phyloP scores from a whole-genome alignment of 2,888 invertebrate species.

The Melanostoma scalare region DNA sequence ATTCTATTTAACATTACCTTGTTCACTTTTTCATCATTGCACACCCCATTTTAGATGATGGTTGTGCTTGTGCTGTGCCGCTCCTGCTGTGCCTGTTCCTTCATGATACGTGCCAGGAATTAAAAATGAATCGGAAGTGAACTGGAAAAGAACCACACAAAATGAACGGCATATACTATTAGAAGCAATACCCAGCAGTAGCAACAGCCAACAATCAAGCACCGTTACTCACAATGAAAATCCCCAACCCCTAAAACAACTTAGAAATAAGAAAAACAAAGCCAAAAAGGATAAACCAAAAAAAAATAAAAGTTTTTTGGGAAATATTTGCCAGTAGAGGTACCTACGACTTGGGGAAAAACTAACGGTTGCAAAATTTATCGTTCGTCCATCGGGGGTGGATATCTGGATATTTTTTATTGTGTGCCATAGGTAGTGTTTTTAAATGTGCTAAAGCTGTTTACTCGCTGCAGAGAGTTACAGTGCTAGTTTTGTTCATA shows the following conservation, averaged over 20 bases:
- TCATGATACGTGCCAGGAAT: conserved; percentile 61
- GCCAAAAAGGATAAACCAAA: conserved; percentile 14
- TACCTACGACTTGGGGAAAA: background rate
- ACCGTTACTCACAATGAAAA: conserved; percentile 41
- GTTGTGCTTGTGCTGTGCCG: background rate
- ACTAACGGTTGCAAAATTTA: conserved; percentile 29
- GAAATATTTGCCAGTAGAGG: background rate
- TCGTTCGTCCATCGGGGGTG: conserved; percentile 20
- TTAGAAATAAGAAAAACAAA: background rate
- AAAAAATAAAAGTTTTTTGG: conserved; percentile 8
- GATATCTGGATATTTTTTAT: conserved; percentile 8
- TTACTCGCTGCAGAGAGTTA: conserved; percentile 19
- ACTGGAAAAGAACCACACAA: conserved; percentile 61
- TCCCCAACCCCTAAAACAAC: background rate
- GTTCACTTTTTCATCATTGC: conserved; percentile 40
- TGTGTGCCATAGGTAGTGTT: conserved; percentile 7
- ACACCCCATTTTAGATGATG: conserved; percentile 5
- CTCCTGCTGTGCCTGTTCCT: background rate
- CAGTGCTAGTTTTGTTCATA: conserved; percentile 1
- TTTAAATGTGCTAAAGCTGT: conserved; percentile 24
- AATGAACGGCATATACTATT: conserved; percentile 48
- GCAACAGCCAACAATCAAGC: conserved; percentile 57
- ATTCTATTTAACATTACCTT: conserved; percentile 23
- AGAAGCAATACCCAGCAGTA: background rate
- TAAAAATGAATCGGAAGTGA: conserved; percentile 69